phyloP scores from a whole-genome alignment of 2,888 invertebrate species.

The Entomobrya proxima region DNA sequence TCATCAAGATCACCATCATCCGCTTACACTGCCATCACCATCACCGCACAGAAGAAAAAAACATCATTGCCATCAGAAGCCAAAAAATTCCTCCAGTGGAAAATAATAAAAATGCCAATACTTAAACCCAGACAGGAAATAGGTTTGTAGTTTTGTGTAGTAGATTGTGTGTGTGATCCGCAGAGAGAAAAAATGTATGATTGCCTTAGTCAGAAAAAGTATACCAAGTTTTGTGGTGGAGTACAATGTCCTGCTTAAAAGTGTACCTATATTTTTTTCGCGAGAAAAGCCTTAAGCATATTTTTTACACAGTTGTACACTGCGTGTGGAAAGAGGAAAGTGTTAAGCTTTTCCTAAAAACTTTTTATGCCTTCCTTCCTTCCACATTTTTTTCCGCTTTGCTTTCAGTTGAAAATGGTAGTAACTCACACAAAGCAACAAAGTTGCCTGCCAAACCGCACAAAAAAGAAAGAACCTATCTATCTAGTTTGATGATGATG shows the following conservation, averaged over 20 bases:
- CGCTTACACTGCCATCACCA: not conserved
- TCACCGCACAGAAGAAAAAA: not conserved
- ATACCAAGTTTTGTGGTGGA: no score
- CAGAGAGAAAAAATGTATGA: not conserved
- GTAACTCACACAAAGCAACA: not conserved
- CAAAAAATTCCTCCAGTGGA: no score
- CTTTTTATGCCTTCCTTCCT: conserved; percentile 24
- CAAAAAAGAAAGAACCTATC: not conserved
- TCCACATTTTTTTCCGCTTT: conserved; percentile 6
- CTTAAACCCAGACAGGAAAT: conserved; percentile 9
- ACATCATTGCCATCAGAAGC: not conserved
- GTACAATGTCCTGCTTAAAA: not conserved
- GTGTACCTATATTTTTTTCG: not conserved
- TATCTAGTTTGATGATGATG: no score
- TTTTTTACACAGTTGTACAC: no score
- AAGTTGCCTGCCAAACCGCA: conserved; percentile 7
- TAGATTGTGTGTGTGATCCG: not conserved
- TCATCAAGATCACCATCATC: not conserved
- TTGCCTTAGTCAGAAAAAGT: no score
- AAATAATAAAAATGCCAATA: not conserved
- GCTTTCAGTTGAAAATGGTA: conserved; percentile 15
- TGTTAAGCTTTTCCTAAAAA: conserved; percentile 36
- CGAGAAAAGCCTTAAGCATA: not conserved
- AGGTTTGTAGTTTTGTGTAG: not conserved
- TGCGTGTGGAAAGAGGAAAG: conserved; percentile 26